Conservation (phyloP, 2,797 vertebrate species). For the Mormyrus hasselquistii region DNA sequence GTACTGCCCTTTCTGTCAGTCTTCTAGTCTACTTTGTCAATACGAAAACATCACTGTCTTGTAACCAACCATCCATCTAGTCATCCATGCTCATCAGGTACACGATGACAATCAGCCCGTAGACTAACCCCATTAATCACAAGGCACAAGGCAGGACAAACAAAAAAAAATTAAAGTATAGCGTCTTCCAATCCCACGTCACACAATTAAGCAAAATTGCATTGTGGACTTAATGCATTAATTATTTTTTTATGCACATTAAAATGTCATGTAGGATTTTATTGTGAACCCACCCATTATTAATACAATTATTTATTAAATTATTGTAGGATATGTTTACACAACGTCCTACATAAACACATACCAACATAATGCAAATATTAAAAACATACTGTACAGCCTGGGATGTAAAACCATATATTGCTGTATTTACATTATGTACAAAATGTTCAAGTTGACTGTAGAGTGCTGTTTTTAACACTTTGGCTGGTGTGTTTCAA, state of each 20-base stretch:
- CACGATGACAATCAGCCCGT: not conserved
- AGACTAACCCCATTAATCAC: not conserved
- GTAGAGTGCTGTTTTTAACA: not conserved
- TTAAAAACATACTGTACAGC: slow-evolving; percentile 44
- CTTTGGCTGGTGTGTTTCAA: slow-evolving; percentile 22
- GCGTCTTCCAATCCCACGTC: not conserved
- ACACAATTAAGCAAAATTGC: not conserved
- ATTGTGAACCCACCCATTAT: not conserved
- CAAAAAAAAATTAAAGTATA: not conserved
- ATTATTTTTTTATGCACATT: not conserved
- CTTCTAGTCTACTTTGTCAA: not conserved
- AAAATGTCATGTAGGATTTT: not conserved
- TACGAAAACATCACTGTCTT: not conserved
- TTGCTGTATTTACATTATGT: slow-evolving; percentile 32
- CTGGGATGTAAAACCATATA: slow-evolving; percentile 14
- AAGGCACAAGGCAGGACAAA: not conserved
- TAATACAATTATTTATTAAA: not conserved
- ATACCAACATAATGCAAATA: slow-evolving; percentile 15
- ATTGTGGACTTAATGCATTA: not conserved
- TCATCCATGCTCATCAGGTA: not conserved
- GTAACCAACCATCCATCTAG: not conserved
- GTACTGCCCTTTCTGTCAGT: not conserved
- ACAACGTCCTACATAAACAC: not conserved
- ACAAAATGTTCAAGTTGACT: slow-evolving; percentile 30
- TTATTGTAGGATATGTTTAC: slow-evolving; percentile 14